Evolutionary conservation across 2,113 vertebrate genomes (phyloP), one percentile per base, ranked within the genome.

Genomic region (Pollimyrus isidori): DNA sequence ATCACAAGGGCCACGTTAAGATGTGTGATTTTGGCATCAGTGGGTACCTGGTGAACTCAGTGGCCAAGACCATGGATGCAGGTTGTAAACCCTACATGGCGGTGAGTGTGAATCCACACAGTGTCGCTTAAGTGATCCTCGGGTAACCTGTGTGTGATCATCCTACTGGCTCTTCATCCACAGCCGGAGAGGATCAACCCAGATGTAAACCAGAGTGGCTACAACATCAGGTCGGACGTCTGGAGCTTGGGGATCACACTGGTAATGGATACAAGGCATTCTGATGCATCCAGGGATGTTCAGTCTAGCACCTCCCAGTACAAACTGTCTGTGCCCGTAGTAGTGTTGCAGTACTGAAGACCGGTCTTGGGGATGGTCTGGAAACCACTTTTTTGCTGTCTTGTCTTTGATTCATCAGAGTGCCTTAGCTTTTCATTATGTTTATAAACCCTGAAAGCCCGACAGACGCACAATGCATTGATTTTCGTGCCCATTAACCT

Each of bases 81-180:
- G 98, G 98, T 91, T 99, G 98, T 94, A 99, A 99, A 93, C 98
- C 98, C 1, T 99, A 99, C 96, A 99, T 99, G 98, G 98, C 98
- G 30, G 98, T 98, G 92, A 98, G 97, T 89, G 48, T 35, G 26
- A 50, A 30, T 11, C 62, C 13, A 26, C n/a, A 3, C 62, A 13
- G 62, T 30, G 26, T 69, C 3, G 3, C 19, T 3, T 69, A 26
- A 69, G 62, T 69, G 62, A 69, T 10, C 62, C n/a, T 69, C 0
- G 3, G 62, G 62, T 30, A 26, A 30, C n/a, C 62, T 69, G 3
- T 69, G 62, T n/a, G 62, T 69, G 10, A 69, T 69, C n/a, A 3
- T 69, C n/a, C n/a, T 4, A 9, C n/a, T 52, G 0, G 0, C 87
- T 49, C 56, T 73, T 17, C 91, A 1, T 91, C 50, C 92, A 88